Evolutionary conservation across 2,797 vertebrate species (phyloP), one percentile per base, ranked within the genome.

Genomic region (Lepilemur septentrionalis): DNA sequence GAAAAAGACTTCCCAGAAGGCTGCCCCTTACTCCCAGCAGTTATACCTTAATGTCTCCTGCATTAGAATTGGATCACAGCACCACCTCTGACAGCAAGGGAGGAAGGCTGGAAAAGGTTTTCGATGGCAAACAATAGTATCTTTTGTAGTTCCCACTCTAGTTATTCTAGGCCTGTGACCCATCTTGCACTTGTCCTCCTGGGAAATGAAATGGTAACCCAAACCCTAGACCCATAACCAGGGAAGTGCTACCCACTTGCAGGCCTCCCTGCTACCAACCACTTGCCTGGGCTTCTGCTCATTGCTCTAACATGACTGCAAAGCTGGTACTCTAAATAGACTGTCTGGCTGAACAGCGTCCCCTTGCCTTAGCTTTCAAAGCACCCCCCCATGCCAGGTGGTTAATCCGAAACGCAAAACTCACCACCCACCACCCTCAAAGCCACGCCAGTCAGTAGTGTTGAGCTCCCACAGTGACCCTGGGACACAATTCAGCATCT

Each of bases 1-100:
- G 30, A 84, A 93, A 95, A 81, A 79, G 15, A 69, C 38, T 96
- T 90, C 63, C 35, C 46, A 20, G 75, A 95, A 95, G 41, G 20
- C 46, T 48, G 32, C 15, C 23, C 32, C 22, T 81, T 94, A n/a
- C 25, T 92, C 65, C 50, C 72, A 95, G 41, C 46, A 84, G n/a
- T 73, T 18, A 80, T 59, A 4, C 41, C 30, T 70, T 78, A 81
- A 41, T 90, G 70, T 25, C 48, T 94, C 82, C 91, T 50, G 23
- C 25, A 25, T 95, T 92, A 94, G 38, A 94, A 65, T 18, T 79
- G 30, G 30, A 67, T 86, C 52, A 25, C 61, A 69, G 13, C 5
- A 61, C 23, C 15, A 70, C 35, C 61, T 43, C 38, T 52, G 32
- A 22, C 25, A 81, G 41, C n/a, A 55, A 63, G 59, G n/a, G n/a